These are phyloP conservation scores for Drosophila navojoa DNA, from an alignment of 1,140 invertebrate genomes.

Conservation along the genomic window DNA sequence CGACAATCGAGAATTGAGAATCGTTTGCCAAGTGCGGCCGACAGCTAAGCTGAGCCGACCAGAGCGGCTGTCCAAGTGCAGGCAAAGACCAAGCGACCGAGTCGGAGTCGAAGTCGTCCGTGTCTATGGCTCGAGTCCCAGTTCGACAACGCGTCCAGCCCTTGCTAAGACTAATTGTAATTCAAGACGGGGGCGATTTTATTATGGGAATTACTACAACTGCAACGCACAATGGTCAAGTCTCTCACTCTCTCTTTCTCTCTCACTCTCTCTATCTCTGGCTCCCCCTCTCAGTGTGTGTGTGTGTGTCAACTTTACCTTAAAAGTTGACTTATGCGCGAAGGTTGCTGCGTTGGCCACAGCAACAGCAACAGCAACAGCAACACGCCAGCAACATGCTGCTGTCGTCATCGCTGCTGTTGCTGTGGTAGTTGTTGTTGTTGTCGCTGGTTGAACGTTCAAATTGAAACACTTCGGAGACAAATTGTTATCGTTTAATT, in stretches of 20 bases:
- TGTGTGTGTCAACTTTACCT: slow-evolving; percentile 45
- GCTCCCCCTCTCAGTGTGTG: neutral
- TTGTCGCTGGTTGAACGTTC: slow-evolving; percentile 51
- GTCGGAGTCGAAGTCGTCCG: neutral
- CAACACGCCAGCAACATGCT: slow-evolving; percentile 65
- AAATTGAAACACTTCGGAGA: slow-evolving; percentile 83
- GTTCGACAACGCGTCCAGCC: slow-evolving; percentile 37
- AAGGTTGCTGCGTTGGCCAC: slow-evolving; percentile 45
- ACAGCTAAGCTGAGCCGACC: slow-evolving; percentile 5
- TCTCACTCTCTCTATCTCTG: neutral
- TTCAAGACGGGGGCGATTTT: slow-evolving; percentile 84
- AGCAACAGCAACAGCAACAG: slow-evolving; percentile 7
- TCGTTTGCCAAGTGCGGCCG: slow-evolving; percentile 20
- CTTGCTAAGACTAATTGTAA: slow-evolving; percentile 82
- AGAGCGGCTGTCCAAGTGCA: slow-evolving; percentile 22
- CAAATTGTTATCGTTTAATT: slow-evolving; percentile 84
- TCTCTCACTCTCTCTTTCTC: neutral
- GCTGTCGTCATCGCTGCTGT: slow-evolving; percentile 10
- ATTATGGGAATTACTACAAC: slow-evolving; percentile 83
- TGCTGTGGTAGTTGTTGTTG: slow-evolving; percentile 44
- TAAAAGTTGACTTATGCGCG: slow-evolving; percentile 77
- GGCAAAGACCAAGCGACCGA: neutral
- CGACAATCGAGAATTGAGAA: slow-evolving; percentile 40
- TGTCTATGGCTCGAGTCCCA: slow-evolving; percentile 12
- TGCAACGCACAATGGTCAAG: slow-evolving; percentile 52